Base-by-base conservation (phyloP, 2,888 invertebrate genomes). In the Oeneis ivallda region DNA sequence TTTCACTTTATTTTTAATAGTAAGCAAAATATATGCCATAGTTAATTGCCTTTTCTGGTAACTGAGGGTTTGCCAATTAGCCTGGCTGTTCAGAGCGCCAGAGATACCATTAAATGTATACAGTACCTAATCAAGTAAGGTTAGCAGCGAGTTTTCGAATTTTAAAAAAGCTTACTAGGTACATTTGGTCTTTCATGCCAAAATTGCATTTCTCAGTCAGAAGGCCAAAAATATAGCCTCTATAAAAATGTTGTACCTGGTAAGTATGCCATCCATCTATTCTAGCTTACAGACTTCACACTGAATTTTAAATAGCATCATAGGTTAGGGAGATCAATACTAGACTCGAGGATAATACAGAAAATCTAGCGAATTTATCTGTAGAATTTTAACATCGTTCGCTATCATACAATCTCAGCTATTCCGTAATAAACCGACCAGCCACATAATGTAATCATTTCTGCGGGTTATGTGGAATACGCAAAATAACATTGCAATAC, bases 291-390 rank as follows among this genome's bases (percentile, higher is more conserved):
- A 17, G 15, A 39, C 10, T 54, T 37, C 54, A 39, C 17, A 15
- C 17, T 54, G 54, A 54, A 54, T 54, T 54, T 11, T 39, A 54
- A 54, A 54, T 37, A 15, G 34, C 52, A 53, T 53, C 52, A 34
- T 53, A 53, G 52, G 34, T 53, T 34, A 53, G 45, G 47, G 15
- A 15, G 47, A 47, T 17, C 17, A 9, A 47, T 9, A 47, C 47
- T 17, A 17, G 47, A 47, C 37, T 4, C 1, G 53, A 15, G 34
- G 32, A 52, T 13, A 52, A 32, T 32, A 26, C 10, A 6, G 10
- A 11, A 19, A 26, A 52, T 32, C n/a, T 32, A 8, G 50, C 7
- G 6, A 52, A 52, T 32, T 32, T 52, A n/a, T 47, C 13, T 7
- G n/a, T 13, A 52, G 32, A 32, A 52, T 52, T n/a, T 32, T 52